Evolutionary conservation across 2,888 invertebrate species (phyloP).

Genomic region (Lasiommata megera): DNA sequence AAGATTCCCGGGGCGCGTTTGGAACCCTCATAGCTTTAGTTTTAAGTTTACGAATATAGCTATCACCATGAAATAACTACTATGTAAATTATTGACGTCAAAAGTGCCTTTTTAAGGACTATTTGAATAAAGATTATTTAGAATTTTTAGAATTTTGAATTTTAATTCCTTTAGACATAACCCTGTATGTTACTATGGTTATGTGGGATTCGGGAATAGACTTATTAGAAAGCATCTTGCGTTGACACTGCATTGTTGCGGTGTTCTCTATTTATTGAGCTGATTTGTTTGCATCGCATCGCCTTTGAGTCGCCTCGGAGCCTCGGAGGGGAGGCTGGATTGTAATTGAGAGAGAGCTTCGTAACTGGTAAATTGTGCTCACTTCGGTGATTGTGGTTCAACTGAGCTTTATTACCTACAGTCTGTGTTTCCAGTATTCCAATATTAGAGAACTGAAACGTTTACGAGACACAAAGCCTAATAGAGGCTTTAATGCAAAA

Average conservation of each 20-base stretch:
- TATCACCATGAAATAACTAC: too few species aligned
- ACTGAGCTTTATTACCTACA: constrained; percentile 28
- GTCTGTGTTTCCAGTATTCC: constrained; percentile 15
- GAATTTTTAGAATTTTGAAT: too few species aligned
- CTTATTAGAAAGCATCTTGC: constrained; percentile 74
- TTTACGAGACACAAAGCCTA: constrained; percentile 1
- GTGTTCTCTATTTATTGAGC: constrained; percentile 65
- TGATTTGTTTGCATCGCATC: constrained; percentile 69
- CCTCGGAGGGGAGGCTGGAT: constrained; percentile 43
- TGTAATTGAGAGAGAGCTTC: constrained; percentile 59
- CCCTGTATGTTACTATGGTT: not conserved
- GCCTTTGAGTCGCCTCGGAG: constrained; percentile 43
- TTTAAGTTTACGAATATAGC: too few species aligned
- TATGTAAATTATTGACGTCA: too few species aligned
- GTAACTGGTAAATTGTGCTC: constrained; percentile 50
- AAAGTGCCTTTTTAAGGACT: too few species aligned
- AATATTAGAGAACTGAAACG: constrained; percentile 12
- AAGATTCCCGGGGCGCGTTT: too few species aligned
- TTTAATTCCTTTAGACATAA: not conserved
- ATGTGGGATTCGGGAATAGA: constrained; percentile 27
- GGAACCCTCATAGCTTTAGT: too few species aligned
- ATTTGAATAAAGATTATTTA: too few species aligned
- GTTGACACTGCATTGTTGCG: constrained; percentile 59
- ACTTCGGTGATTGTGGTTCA: constrained; percentile 37
- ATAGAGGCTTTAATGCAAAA: not conserved